phyloP scores from a whole-genome alignment of 2,113 vertebrate genomes.

The Hippocampus mohnikei region DNA sequence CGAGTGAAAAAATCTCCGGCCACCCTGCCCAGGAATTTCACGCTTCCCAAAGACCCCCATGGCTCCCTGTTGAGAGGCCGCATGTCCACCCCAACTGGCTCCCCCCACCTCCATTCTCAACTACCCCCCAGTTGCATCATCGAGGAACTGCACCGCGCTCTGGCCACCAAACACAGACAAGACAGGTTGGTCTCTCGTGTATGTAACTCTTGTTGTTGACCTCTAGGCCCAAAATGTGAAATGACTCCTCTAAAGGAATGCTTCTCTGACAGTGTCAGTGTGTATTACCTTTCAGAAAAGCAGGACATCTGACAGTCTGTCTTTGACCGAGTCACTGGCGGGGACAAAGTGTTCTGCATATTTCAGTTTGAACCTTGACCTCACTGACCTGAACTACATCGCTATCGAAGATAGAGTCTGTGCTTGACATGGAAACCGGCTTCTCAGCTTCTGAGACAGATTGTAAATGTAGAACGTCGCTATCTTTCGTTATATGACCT shows the following conservation, averaged over 20 bases:
- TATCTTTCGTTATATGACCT: neutral
- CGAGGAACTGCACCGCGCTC: slow-evolving; percentile 90
- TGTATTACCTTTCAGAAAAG: no score
- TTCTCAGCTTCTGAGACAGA: neutral
- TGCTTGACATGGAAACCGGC: neutral
- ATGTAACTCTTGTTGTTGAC: no score
- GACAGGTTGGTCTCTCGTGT: slow-evolving; percentile 76
- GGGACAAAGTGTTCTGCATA: neutral
- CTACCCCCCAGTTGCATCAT: slow-evolving; percentile 94
- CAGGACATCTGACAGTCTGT: no score
- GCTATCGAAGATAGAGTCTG: neutral
- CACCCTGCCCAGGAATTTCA: slow-evolving; percentile 76
- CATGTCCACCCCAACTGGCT: slow-evolving; percentile 84
- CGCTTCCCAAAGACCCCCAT: slow-evolving; percentile 75
- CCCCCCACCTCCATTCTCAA: slow-evolving; percentile 85
- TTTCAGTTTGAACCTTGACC: neutral
- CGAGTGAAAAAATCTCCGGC: slow-evolving; percentile 78
- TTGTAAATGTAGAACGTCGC: neutral
- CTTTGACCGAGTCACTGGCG: no score
- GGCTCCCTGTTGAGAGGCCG: slow-evolving; percentile 76
- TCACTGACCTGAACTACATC: neutral
- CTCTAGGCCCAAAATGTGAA: neutral
- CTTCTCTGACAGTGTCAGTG: no score
- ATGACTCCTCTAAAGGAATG: neutral
- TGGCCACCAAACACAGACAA: slow-evolving; percentile 93